Evolutionary conservation across 1,140 invertebrate genomes (phyloP), one percentile per base, ranked within the genome.

Genomic region (Zaprionus tsacasi): DNA sequence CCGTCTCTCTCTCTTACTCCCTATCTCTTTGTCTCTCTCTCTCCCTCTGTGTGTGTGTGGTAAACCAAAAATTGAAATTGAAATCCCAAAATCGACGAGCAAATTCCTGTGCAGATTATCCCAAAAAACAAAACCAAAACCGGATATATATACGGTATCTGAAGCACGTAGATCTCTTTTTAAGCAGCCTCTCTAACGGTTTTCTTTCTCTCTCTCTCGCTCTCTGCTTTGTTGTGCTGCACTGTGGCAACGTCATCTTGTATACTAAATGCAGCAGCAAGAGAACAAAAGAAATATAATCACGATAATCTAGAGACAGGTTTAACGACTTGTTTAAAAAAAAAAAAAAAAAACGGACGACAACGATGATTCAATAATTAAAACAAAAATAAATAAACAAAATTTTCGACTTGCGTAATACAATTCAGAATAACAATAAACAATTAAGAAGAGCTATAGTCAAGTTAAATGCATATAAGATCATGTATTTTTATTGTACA

Each of bases 321-420:
- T 73, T 73, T 73, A 48, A 8, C 52, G 38, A 69, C 70, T 69
- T 61, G 70, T 69, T 69, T 56, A 40, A 15, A 21, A 21, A 21
- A 21, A 21, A 21, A 21, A 21, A 21, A 21, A 21, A 21, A 21
- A 21, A 45, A 69, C 45, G 17, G 33, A 35, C 15, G n/a, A n/a
- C n/a, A n/a, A n/a, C n/a, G 65, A 69, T 73, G 70, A 69, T 69
- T 73, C 55, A 73, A 73, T 73, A 50, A 50, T 21, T 12, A 11
- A 50, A 11, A 25, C 45, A 2, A 50, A 50, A 50, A 21, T 50
- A 50, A 50, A 50, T 12, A 12, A 48, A 50, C 17, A 21, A 25
- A 21, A 50, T 50, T 25, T 48, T 6, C 30, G 33, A 10, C 10
- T 7, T 8, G 27, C 33, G 33, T 35, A 35, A 35, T 35, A 35